Evolutionary conservation across 2,113 vertebrate species (phyloP), one percentile per base, ranked within the genome.

Genomic region (Psittacula cyanocephala): DNA sequence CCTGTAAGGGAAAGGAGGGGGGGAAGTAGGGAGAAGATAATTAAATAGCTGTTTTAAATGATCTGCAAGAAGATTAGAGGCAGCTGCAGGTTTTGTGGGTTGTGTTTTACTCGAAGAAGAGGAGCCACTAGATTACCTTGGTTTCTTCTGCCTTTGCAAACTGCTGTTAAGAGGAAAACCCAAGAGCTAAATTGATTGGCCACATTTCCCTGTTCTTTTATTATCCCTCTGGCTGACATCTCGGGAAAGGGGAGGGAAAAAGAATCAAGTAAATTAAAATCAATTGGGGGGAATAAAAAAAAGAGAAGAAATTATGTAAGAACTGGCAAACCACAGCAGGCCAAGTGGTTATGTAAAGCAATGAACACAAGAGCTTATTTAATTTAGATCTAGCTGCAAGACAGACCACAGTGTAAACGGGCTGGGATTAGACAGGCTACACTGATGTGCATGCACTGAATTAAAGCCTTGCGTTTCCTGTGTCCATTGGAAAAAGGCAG

Each of bases 281-380:
- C 84, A 89, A 74, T 33, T 55, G 57, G 33, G 65, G 39, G 3
- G 1, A 1, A 6, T 59, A 24, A 35, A 59, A 59, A 12, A 59
- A 64, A 65, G 35, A 67, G 80, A 67, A 81, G 75, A 94, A 96
- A 97, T 96, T 97, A 97, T 60, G 81, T 96, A 97, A 97, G 95
- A 96, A 91, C 86, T 82, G 76, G 83, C 83, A 91, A 89, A 95
- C 88, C 77, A 72, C 75, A 79, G 86, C 84, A 76, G 85, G 86
- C 87, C 86, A 55, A 96, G 83, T 55, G 52, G 85, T 97, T 97
- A 97, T 52, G 47, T 96, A 97, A 96, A 94, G 96, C 91, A 93
- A 91, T 12, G 82, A 96, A 85, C 86, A 86, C 86, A 82, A 84
- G 87, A 92, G 89, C 76, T 93, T 95, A 86, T 96, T 96, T 94